These are phyloP conservation scores for Mesocricetus auratus DNA, from an alignment of 2,113 vertebrate species.

Conservation along the genomic window DNA sequence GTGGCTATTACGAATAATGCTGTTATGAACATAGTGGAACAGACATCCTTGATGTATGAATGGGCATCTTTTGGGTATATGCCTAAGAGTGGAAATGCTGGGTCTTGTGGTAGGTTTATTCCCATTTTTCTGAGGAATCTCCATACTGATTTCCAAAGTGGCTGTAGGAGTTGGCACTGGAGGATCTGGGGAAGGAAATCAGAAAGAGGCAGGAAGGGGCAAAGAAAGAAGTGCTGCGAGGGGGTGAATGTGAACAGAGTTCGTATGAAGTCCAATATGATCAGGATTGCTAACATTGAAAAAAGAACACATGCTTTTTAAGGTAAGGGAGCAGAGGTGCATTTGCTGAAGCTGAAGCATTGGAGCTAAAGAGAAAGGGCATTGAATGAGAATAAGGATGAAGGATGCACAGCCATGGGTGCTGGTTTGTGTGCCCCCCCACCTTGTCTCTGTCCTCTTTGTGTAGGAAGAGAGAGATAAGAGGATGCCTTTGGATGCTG, in stretches of 20 bases:
- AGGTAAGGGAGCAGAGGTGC: not conserved
- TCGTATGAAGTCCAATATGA: too few relatives aligned
- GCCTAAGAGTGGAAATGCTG: too few relatives aligned
- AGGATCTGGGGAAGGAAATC: not conserved
- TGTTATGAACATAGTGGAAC: too few relatives aligned
- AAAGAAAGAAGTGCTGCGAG: not conserved
- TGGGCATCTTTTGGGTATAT: too few relatives aligned
- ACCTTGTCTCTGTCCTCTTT: not conserved
- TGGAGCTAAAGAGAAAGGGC: not conserved
- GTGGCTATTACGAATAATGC: too few relatives aligned
- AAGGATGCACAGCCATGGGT: conserved; percentile 3
- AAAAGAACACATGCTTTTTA: not conserved
- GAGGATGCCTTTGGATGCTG: conserved; percentile 43
- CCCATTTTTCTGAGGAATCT: too few relatives aligned
- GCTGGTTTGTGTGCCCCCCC: not conserved
- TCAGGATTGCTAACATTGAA: not conserved
- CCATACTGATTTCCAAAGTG: too few relatives aligned
- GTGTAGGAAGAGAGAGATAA: conserved; percentile 36
- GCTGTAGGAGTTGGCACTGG: too few relatives aligned
- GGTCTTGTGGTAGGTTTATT: too few relatives aligned
- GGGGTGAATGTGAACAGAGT: not conserved
- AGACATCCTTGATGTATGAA: too few relatives aligned
- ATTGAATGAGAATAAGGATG: not conserved
- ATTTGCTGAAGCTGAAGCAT: not conserved
- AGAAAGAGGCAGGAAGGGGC: not conserved